Conservation (phyloP, 2,888 invertebrate genomes). For the Macaria notata region DNA sequence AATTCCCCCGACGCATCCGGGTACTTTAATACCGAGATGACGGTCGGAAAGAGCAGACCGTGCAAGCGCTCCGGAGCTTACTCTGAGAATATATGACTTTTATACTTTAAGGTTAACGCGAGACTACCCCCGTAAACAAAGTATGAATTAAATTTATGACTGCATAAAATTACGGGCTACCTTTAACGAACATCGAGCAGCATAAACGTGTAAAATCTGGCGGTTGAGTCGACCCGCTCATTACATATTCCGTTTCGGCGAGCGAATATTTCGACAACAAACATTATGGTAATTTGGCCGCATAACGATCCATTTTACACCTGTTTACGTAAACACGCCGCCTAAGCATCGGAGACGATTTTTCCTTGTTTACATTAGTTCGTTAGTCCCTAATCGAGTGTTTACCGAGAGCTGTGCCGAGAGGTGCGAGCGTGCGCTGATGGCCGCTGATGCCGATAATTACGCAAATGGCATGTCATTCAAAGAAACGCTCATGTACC, state of each 20-base stretch:
- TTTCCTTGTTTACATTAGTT: conserved; percentile 49
- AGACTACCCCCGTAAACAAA: conserved; percentile 48
- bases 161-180: conserved; percentile 64
- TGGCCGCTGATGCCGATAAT: conserved; percentile 42
- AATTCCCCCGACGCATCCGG: conserved; percentile 20
- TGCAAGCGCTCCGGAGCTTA: conserved; percentile 16
- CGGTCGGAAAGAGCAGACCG: conserved; percentile 10
- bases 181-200: conserved; percentile 61
- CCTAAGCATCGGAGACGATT: conserved; percentile 65
- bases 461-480: conserved; percentile 21
- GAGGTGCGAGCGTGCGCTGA: conserved; percentile 38
- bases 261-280: conserved; percentile 77
- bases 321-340: conserved; percentile 75
- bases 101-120: conserved; percentile 32
- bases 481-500: conserved; percentile 4
- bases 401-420: conserved; percentile 40
- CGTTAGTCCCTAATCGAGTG: conserved; percentile 41
- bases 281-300: conserved; percentile 76
- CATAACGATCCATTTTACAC: conserved; percentile 76
- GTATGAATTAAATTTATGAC: conserved; percentile 60
- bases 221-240: conserved; percentile 60
- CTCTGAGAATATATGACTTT: conserved; percentile 25
- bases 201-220: conserved; percentile 65
- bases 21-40: conserved; percentile 19
- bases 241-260: conserved; percentile 70